Evolutionary conservation across 2,113 vertebrate genomes (phyloP).

Genomic region (Dolichotis patagonum): DNA sequence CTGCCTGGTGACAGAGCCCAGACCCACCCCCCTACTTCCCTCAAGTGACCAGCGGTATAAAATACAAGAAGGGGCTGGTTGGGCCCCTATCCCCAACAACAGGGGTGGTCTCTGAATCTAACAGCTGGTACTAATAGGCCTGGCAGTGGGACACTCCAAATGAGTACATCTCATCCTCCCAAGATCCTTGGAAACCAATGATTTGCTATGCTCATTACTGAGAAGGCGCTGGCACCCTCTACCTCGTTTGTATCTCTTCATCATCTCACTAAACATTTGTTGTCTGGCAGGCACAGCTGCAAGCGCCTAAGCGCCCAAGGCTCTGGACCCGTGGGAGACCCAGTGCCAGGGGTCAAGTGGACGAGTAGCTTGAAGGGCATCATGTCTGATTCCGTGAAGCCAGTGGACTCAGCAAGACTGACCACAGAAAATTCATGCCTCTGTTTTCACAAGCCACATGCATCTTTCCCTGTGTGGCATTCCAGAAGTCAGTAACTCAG

Average conservation of each 20-base stretch:
- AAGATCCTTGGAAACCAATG: conserved; percentile 64
- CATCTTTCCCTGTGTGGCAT: conserved; percentile 2
- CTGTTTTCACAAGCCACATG: not conserved
- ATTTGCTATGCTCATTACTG: conserved; percentile 74
- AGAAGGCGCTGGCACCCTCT: conserved; percentile 66
- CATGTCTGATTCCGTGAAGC: not conserved
- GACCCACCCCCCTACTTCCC: not conserved
- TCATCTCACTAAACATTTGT: conserved; percentile 72
- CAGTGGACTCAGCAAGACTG: not conserved
- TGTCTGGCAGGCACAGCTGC: conserved; percentile 73
- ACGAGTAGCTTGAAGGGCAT: not conserved
- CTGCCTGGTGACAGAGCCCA: conserved; percentile 65
- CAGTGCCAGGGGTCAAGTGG: not conserved
- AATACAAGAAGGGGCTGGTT: conserved; percentile 53
- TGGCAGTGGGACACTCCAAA: conserved; percentile 38
- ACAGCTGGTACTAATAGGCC: conserved; percentile 75
- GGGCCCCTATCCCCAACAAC: conserved; percentile 32
- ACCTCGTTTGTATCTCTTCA: conserved; percentile 61
- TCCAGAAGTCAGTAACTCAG: conserved; percentile 22
- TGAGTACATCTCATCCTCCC: conserved; percentile 69
- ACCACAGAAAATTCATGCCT: not conserved
- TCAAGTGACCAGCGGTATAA: conserved; percentile 61
- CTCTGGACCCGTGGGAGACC: not conserved
- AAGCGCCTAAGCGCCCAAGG: conserved; percentile 20
- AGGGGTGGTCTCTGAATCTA: conserved; percentile 70